Conservation (phyloP, 2,113 vertebrate species). For the Ageneiosus marmoratus region DNA sequence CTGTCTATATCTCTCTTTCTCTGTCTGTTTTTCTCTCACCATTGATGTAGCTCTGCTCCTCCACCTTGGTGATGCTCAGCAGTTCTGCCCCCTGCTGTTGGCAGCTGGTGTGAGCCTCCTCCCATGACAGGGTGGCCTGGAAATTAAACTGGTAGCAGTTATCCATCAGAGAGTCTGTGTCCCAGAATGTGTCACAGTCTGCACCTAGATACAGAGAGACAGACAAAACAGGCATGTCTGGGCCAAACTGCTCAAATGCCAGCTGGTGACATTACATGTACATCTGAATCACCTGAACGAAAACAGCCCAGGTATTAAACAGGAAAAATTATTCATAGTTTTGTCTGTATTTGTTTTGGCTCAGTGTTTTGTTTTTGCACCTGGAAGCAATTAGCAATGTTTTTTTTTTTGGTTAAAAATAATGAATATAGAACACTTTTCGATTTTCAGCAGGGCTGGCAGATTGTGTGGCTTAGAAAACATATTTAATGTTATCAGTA, state of each 20-base stretch:
- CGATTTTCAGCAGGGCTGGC: background rate
- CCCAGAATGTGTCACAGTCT: constrained; percentile 95
- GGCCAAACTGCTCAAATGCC: background rate
- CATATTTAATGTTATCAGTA: background rate
- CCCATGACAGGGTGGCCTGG: constrained; percentile 91
- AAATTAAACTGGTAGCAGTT: constrained; percentile 99
- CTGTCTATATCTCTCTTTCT: too few species aligned
- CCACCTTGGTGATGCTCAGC: constrained; percentile 93
- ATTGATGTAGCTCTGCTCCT: constrained; percentile 95
- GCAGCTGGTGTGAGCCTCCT: constrained; percentile 90
- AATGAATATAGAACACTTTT: background rate
- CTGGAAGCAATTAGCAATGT: background rate
- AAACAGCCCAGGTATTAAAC: background rate
- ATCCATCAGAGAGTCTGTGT: constrained; percentile 88
- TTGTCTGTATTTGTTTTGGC: background rate
- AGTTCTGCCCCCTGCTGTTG: constrained; percentile 92
- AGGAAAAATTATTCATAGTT: background rate
- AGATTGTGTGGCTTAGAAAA: background rate
- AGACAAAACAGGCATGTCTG: constrained; percentile 4
- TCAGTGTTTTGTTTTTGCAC: background rate
- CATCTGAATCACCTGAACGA: background rate
- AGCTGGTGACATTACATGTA: background rate
- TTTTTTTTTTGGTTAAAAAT: background rate
- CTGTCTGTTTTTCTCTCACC: constrained; percentile 77
- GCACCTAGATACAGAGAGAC: constrained; percentile 57